Evolutionary conservation across 2,113 vertebrate genomes (phyloP).

Genomic region (Haemorhous mexicanus): DNA sequence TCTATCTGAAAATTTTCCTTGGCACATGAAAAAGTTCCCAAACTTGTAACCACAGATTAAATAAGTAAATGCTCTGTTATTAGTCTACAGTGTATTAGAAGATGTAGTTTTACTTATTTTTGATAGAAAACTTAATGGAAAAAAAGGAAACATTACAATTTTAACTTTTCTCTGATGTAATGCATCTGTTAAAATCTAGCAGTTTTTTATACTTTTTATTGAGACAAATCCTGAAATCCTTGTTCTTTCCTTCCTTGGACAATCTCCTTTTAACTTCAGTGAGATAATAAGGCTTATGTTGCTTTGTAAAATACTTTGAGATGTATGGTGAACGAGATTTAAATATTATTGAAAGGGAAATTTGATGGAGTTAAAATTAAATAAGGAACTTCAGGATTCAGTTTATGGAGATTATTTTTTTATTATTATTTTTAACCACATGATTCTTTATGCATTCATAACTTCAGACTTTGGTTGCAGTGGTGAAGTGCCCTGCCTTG

Average conservation of each 20-base stretch:
- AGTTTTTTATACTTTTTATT: background rate
- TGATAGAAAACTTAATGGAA: background rate
- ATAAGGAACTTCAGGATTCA: background rate
- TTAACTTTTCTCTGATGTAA: background rate
- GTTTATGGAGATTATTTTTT: background rate
- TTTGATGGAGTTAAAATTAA: background rate
- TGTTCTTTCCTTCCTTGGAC: background rate
- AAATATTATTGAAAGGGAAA: conserved; percentile 29
- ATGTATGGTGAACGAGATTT: background rate
- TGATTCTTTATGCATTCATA: background rate
- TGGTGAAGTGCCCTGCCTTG: background rate
- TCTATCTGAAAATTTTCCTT: background rate
- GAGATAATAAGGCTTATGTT: background rate
- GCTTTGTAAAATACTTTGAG: background rate
- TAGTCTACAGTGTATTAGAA: background rate
- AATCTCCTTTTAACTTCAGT: conserved; percentile 17
- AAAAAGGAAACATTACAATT: background rate
- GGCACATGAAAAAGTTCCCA: background rate
- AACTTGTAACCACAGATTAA: background rate
- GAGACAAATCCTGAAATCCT: conserved; percentile 4
- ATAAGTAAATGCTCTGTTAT: background rate
- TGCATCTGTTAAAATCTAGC: background rate
- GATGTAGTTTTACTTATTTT: background rate
- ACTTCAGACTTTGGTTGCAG: background rate
- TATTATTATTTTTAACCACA: background rate